Conservation (phyloP, 2,113 vertebrate species). For the Laticauda laticaudata region DNA sequence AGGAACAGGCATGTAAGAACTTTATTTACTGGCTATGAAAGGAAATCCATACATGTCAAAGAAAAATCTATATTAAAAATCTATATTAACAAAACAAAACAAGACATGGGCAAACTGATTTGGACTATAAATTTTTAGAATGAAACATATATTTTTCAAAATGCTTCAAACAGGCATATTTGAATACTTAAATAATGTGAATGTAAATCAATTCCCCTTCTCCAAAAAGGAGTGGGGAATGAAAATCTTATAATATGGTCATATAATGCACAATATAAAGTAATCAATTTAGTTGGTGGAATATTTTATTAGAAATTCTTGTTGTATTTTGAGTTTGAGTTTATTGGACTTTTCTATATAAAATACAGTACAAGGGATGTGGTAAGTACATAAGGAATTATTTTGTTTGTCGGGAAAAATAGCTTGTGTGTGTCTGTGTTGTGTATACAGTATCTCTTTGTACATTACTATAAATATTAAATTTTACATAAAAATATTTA, state of each 20-base stretch:
- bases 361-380: not conserved
- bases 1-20: not conserved
- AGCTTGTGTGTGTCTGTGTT: not conserved
- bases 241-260: not conserved
- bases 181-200: not conserved
- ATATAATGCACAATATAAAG: constrained; percentile 4
- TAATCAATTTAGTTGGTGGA: constrained; percentile 7
- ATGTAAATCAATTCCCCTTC: constrained; percentile 21
- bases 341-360: constrained; percentile 19
- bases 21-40: constrained; percentile 52
- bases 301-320: constrained; percentile 15
- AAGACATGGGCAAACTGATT: constrained; percentile 19
- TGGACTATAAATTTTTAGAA: constrained; percentile 34
- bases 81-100: constrained; percentile 33
- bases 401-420: not conserved
- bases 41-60: constrained; percentile 41
- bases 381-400: constrained; percentile 24
- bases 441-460: not conserved
- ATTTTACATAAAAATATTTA: constrained; percentile 16
- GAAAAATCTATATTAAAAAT: constrained; percentile 45
- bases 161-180: not conserved
- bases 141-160: constrained; percentile 24
- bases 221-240: not conserved
- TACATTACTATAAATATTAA: not conserved
- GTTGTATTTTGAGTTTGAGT: not conserved